Evolutionary conservation across 2,797 vertebrate genomes (phyloP), one percentile per base, ranked within the genome.

Genomic region (Gambelia wislizenii): DNA sequence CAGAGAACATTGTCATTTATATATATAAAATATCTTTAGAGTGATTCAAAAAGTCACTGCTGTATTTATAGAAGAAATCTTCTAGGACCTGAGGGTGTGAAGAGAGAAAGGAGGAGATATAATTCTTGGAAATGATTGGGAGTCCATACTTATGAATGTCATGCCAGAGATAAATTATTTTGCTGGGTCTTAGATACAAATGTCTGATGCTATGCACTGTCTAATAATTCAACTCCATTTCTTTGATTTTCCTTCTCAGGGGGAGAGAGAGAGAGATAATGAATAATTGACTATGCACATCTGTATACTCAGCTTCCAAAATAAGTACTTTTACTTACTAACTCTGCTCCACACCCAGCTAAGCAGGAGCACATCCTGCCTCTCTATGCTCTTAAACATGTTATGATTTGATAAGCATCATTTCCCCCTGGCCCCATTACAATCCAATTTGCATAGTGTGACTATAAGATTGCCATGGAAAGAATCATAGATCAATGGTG

Each of bases 221-320:
- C 91, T 92, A 39, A 91, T 54, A 5, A 76, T 84, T 92, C 92
- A 91, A 86, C 92, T 92, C 76, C 22, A 54, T 82, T 74, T 56
- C 52, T 92, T 76, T 52, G 89, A 91, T 93, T 94, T 91, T 92
- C 82, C 64, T 36, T 87, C 87, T 67, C 59, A 25, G 54, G 16
- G 59, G 92, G 7, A 54, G 36, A 87, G 10, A 56, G 36, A 87
- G 61, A 56, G 77, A 44, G 13, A 74, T 83, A 94, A 92, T 89
- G 76, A 95, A 92, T 93, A 90, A 89, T 85, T 92, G 84, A 85
- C 85, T 91, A 7, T 42, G n/a, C 86, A 67, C 75, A 42, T 81
- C 49, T 47, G 69, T 67, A 4, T 75, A 77, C 75, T 82, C 91
- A 88, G 10, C 27, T 91, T 90, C 61, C 91, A 72, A n/a, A 93